These are phyloP conservation scores for Mesitornis unicolor DNA, from an alignment of 2,113 vertebrate genomes.

Conservation along the genomic window DNA sequence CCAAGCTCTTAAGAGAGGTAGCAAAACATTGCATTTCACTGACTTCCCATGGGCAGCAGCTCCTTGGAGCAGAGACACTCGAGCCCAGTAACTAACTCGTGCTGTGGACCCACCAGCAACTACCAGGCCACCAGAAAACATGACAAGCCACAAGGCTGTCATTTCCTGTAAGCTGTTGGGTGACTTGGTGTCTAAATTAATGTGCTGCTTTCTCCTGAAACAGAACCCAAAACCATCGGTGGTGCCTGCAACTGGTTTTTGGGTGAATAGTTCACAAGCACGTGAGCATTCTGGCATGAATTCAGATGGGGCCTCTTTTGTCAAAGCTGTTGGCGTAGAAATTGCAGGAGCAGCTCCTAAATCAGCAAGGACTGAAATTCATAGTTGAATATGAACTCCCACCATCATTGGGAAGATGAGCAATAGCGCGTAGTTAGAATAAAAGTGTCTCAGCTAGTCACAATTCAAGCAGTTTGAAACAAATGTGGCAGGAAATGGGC, in stretches of 20 bases:
- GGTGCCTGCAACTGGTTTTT: background rate
- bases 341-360: constrained; percentile 3
- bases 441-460: constrained; percentile 11
- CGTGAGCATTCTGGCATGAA: background rate
- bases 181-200: background rate
- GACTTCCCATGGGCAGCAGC: background rate
- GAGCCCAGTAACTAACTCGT: fast-evolving
- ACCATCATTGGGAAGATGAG: background rate
- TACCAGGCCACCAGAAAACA: background rate
- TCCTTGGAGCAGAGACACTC: fast-evolving
- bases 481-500: constrained; percentile 43
- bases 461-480: background rate
- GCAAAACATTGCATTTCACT: background rate
- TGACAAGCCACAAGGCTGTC: background rate
- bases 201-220: background rate
- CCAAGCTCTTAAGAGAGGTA: background rate
- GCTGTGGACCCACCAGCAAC: background rate
- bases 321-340: background rate
- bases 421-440: background rate
- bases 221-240: fast-evolving
- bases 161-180: background rate
- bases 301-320: background rate
- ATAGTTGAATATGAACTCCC: background rate
- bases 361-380: background rate
- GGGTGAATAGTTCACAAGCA: background rate